Evolutionary conservation across 1,140 invertebrate species (phyloP).

Genomic region (Caerostris extrusa): DNA sequence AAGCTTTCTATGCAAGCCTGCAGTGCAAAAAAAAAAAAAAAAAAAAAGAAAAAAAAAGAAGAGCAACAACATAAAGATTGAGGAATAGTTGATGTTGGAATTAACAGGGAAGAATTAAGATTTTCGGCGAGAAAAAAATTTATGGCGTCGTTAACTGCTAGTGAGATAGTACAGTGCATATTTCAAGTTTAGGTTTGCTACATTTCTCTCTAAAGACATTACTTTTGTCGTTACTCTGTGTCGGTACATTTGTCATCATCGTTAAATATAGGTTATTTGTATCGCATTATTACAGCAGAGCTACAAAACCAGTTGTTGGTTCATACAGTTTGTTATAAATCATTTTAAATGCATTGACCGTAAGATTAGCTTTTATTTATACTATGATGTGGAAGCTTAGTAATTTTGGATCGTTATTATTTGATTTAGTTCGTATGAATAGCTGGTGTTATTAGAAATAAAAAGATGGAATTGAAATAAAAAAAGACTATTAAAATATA

Average conservation of each 20-base stretch:
- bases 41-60: constrained; percentile 13
- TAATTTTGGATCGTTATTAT: too few species aligned
- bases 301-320: background rate
- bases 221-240: background rate
- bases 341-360: background rate
- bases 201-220: constrained; percentile 30
- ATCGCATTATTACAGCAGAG: background rate
- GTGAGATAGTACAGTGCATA: constrained; percentile 60
- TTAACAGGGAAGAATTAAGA: constrained; percentile 73
- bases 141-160: constrained; percentile 67
- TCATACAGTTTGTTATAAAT: background rate
- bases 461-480: too few species aligned
- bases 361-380: too few species aligned
- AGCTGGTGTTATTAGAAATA: too few species aligned
- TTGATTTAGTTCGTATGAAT: too few species aligned
- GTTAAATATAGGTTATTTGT: background rate
- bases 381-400: too few species aligned
- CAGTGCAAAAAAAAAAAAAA: background rate
- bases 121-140: constrained; percentile 70
- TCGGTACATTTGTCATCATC: constrained; percentile 3
- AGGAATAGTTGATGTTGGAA: constrained; percentile 49
- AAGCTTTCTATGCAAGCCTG: constrained; percentile 32
- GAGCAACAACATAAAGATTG: background rate
- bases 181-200: constrained; percentile 68
- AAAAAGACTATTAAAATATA: too few species aligned